Percentiles rank a stretch among this genome's conserved stretches.
Conservation (phyloP, 2,888 invertebrate genomes). For the Dioctria linearis region DNA sequence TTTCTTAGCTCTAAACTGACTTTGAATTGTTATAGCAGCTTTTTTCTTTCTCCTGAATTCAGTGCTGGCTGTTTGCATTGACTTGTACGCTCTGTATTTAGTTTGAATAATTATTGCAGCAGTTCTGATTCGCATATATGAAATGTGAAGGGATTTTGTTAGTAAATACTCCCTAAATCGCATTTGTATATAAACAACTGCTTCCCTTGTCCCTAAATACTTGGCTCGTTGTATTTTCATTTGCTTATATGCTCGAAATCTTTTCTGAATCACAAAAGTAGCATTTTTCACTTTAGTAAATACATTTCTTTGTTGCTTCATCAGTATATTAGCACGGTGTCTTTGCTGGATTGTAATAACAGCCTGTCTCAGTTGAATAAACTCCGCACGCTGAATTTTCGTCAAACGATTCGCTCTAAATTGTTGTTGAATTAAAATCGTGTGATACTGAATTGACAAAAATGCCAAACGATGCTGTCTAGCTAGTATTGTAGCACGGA, state of each 20-base stretch:
- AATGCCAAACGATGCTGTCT: constrained; percentile 64
- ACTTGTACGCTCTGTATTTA: constrained; percentile 61
- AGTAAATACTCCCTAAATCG: constrained; percentile 50
- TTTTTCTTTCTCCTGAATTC: constrained; percentile 46
- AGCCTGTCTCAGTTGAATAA: constrained; percentile 59
- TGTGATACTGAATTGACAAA: constrained; percentile 61
- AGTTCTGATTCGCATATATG: constrained; percentile 50
- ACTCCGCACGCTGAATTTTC: constrained; percentile 62
- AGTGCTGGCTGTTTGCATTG: constrained; percentile 56
- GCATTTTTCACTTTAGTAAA: constrained; percentile 62
- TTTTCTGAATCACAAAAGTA: constrained; percentile 61
- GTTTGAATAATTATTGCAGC: constrained; percentile 62
- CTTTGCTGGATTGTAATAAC: constrained; percentile 66
- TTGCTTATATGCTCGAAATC: constrained; percentile 68
- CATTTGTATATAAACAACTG: constrained; percentile 61
- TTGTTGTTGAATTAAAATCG: constrained; percentile 64
- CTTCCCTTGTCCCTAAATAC: constrained; percentile 53
- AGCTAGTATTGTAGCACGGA: constrained; percentile 66
- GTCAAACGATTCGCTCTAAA: constrained; percentile 64
- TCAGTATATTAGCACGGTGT: constrained; percentile 63
- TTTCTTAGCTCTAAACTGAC: constrained; percentile 64
- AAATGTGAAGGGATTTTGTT: constrained; percentile 47
- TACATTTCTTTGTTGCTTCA: constrained; percentile 60
- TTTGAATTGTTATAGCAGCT: constrained; percentile 65
- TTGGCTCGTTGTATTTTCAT: constrained; percentile 64